These are phyloP conservation scores for Mongoloraphidia duomilia DNA, from an alignment of 2,888 invertebrate genomes.

Conservation along the genomic window DNA sequence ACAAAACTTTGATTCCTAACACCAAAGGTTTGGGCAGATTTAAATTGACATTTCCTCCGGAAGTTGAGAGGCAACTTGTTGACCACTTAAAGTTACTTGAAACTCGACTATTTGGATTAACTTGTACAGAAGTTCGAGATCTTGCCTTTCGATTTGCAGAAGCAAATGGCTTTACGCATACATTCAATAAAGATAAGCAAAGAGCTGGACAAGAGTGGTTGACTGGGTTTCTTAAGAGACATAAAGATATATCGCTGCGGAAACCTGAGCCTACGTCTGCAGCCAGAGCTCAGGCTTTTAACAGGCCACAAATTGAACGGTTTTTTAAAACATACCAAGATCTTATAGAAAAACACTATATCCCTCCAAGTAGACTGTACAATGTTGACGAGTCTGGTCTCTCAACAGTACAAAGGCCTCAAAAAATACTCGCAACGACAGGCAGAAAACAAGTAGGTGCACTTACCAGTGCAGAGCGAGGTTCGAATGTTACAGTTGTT, in stretches of 20 bases:
- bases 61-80: not conserved
- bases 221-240: not conserved
- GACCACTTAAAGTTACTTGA: not conserved
- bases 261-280: slow-evolving; percentile 3
- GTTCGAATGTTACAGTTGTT: slow-evolving; percentile 23
- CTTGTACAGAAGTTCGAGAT: not conserved
- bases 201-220: not conserved
- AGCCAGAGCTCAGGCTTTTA: slow-evolving; percentile 2
- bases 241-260: slow-evolving; percentile 2
- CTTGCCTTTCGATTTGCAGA: not conserved
- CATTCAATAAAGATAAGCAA: not conserved
- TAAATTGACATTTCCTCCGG: not conserved
- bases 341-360: slow-evolving; percentile 2
- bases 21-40: not conserved
- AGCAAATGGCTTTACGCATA: not conserved
- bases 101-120: not conserved
- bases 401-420: slow-evolving; percentile 26
- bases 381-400: slow-evolving; percentile 27
- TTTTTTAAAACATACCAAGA: slow-evolving; percentile 4
- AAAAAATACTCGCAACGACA: slow-evolving; percentile 22
- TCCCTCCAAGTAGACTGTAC: slow-evolving; percentile 16
- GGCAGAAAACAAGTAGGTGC: slow-evolving; percentile 26
- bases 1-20: not conserved
- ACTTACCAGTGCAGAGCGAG: slow-evolving; percentile 25
- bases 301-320: not conserved